Evolutionary conservation across 2,113 vertebrate species (phyloP).

Genomic region (Amazona guildingii): DNA sequence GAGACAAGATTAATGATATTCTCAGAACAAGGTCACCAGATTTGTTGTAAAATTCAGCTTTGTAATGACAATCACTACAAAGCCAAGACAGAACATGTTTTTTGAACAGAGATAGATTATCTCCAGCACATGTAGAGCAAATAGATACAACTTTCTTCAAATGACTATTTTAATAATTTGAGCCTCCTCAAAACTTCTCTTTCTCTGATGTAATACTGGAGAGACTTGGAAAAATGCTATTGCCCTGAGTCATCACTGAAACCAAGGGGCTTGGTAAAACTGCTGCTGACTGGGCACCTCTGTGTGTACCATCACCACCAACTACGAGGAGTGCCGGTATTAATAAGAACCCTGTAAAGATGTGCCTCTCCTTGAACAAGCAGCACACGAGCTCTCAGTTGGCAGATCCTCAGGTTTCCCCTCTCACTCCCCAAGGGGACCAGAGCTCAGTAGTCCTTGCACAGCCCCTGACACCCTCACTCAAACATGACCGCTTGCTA

Average conservation of each 20-base stretch:
- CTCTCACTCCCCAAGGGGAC: background rate
- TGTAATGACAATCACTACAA: rapidly evolving
- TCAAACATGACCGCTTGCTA: background rate
- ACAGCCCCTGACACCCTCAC: background rate
- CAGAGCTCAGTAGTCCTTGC: background rate
- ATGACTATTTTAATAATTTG: background rate
- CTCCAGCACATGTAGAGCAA: background rate
- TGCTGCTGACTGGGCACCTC: background rate
- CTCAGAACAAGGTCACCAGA: background rate
- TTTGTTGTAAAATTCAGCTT: background rate
- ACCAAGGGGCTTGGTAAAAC: background rate
- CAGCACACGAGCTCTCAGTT: rapidly evolving
- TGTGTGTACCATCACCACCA: rapidly evolving
- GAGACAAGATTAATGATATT: background rate
- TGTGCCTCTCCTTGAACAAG: background rate
- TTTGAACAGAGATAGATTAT: background rate
- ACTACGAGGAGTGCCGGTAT: background rate
- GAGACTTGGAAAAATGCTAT: background rate
- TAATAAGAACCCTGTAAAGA: background rate
- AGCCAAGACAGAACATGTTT: background rate
- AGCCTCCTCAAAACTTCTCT: background rate
- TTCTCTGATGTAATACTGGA: background rate
- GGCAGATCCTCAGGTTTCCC: background rate
- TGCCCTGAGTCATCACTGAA: background rate
- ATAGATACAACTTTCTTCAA: background rate